A percentile compares a stretch with the other conserved stretches of the same genome.
phyloP scores from a whole-genome alignment of 1,140 invertebrate species.

The Bombyx mori region DNA sequence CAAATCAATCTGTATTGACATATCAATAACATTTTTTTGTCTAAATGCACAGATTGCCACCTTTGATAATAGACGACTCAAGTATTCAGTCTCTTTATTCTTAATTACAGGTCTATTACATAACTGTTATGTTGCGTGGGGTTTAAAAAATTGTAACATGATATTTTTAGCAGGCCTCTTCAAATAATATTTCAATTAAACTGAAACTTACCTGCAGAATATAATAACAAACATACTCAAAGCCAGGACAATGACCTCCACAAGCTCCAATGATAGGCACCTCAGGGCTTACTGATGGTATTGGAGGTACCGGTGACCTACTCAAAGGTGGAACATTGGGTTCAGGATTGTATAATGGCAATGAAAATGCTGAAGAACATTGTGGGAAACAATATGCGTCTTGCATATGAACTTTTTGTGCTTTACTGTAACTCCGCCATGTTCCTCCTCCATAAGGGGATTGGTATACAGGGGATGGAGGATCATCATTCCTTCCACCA shows the following conservation, averaged over 20 bases:
- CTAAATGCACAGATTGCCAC: too few relatives aligned
- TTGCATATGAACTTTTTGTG: slow-evolving; percentile 28
- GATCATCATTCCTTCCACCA: slow-evolving; percentile 40
- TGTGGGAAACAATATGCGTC: slow-evolving; percentile 47
- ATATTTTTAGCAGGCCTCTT: too few relatives aligned
- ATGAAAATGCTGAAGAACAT: slow-evolving; percentile 54
- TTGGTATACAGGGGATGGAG: slow-evolving; percentile 64
- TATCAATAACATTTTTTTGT: too few relatives aligned
- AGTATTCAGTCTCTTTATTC: too few relatives aligned
- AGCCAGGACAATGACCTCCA: slow-evolving; percentile 75
- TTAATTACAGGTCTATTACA: too few relatives aligned
- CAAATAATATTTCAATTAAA: too few relatives aligned
- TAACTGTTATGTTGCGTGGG: too few relatives aligned
- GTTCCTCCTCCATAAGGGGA: slow-evolving; percentile 48
- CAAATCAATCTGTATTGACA: too few relatives aligned
- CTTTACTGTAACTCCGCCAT: slow-evolving; percentile 45
- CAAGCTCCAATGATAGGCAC: slow-evolving; percentile 73
- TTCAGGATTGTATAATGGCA: slow-evolving; percentile 48
- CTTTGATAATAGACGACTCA: too few relatives aligned
- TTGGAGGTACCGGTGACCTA: slow-evolving; percentile 37
- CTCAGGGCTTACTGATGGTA: slow-evolving; percentile 55
- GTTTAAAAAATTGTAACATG: too few relatives aligned
- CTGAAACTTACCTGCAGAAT: slow-evolving; percentile 70
- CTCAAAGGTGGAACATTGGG: slow-evolving; percentile 24
- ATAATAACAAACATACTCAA: slow-evolving; percentile 78